Evolutionary conservation across 2,888 invertebrate genomes (phyloP).

Genomic region (Pantelozetes paolii): DNA sequence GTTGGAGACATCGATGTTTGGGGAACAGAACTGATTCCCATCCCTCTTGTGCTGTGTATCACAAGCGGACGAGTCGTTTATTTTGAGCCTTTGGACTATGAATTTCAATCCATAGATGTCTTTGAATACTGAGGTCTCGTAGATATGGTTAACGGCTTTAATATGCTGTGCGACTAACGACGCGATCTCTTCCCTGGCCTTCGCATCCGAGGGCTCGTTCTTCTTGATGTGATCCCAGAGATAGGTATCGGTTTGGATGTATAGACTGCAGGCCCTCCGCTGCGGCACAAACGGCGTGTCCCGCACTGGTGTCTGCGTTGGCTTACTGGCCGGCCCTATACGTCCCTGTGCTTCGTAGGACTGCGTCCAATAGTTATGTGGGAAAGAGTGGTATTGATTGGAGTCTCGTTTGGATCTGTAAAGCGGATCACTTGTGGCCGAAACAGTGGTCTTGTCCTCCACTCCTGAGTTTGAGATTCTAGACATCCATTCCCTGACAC

Average conservation of each 20-base stretch:
- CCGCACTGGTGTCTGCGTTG: neutral
- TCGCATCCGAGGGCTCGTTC: slow-evolving; percentile 59
- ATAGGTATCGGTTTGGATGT: slow-evolving; percentile 95
- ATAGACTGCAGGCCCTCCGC: slow-evolving; percentile 86
- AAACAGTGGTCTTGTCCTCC: slow-evolving; percentile 48
- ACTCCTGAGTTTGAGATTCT: slow-evolving; percentile 64
- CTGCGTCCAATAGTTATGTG: slow-evolving; percentile 21
- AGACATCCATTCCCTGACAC: slow-evolving; percentile 87
- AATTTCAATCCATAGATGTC: slow-evolving; percentile 95
- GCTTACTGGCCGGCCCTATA: slow-evolving; percentile 29
- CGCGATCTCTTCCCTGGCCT: slow-evolving; percentile 93
- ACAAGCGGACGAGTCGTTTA: slow-evolving; percentile 81
- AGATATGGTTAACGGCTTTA: slow-evolving; percentile 95
- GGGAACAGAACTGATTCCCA: slow-evolving; percentile 74
- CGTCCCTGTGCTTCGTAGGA: slow-evolving; percentile 37
- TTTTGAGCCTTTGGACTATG: slow-evolving; percentile 87
- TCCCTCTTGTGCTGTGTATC: slow-evolving; percentile 61
- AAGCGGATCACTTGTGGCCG: slow-evolving; percentile 1
- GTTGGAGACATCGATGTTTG: slow-evolving; percentile 98
- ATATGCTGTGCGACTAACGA: slow-evolving; percentile 97
- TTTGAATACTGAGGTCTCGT: slow-evolving; percentile 88
- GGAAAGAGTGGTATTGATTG: neutral
- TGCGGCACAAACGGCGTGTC: slow-evolving; percentile 37
- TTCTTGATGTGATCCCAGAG: slow-evolving; percentile 87
- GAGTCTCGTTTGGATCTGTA: slow-evolving; percentile 27